Evolutionary conservation across 2,888 invertebrate genomes (phyloP), one percentile per base, ranked within the genome.

Genomic region (Lacanobia wlatinum): DNA sequence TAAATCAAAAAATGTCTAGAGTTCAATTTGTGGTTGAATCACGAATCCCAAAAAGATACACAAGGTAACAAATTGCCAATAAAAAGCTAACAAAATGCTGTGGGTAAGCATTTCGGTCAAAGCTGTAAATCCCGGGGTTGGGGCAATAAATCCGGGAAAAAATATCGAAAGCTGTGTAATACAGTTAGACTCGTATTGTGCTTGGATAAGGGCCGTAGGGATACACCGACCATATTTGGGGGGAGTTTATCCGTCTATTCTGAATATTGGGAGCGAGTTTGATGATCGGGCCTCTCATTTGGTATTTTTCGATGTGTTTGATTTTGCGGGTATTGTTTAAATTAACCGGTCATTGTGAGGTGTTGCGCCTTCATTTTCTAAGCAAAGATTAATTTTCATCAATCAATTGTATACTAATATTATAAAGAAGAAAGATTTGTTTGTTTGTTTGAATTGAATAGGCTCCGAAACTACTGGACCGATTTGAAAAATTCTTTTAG

Each of bases 1-100:
- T 83, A 83, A 85, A 85, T 81, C 77, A 82, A 77, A 84, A 53
- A 72, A 82, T 83, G 85, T 89, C 90, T 89, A 90, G 89, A 89
- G 92, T 90, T 91, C 92, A 92, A 93, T 93, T 93, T 91, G 91
- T 86, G 90, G 90, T 87, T 87, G 90, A 91, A 93, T 91, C 91
- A 91, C 89, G 88, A 90, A 91, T 90, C 91, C 90, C 88, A 91
- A 92, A 93, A 93, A 94, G 93, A 94, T 94, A 94, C 93, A 94
- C 92, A 93, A 92, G 93, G 94, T 94, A 94, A 94, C 94, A 94
- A 95, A 95, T 94, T 93, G 95, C 90, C 94, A 93, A 95, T 95
- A 95, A 95, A 95, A 94, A 94, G 92, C 93, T 94, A 94, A 94
- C 94, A 94, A 94, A 94, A 94, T 93, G 92, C 90, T 92, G 92